Percentiles rank a stretch among this genome's conserved stretches.
phyloP scores from a whole-genome alignment of 2,888 invertebrate genomes.

The Sinohyriopsis cumingii region DNA sequence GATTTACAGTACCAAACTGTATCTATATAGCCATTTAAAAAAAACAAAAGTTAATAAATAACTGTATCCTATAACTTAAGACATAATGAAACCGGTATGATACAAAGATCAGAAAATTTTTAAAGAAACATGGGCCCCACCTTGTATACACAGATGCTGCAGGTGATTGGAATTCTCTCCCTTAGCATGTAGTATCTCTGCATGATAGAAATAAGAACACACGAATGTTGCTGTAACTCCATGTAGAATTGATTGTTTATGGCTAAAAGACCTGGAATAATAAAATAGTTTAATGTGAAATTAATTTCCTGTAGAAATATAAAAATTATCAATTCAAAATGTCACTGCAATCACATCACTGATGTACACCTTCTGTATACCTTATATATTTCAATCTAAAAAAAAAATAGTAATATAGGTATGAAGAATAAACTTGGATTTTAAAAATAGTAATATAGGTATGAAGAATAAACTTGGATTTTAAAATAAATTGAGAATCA shows the following conservation, averaged over 20 bases:
- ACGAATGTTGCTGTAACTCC: slow-evolving; percentile 28
- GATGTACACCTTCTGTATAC: no score
- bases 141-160: slow-evolving; percentile 33
- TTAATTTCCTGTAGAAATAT: neutral
- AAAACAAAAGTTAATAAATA: no score
- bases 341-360: no score
- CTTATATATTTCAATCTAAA: no score
- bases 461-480: no score
- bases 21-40: no score
- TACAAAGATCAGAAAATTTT: neutral
- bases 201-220: slow-evolving; percentile 40
- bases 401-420: no score
- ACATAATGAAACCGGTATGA: neutral
- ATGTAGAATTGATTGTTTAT: slow-evolving; percentile 42
- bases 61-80: no score
- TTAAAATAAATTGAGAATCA: no score
- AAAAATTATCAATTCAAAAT: neutral
- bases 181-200: slow-evolving; percentile 38
- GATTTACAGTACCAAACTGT: no score
- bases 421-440: no score
- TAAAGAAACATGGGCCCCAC: slow-evolving; percentile 13
- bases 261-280: slow-evolving; percentile 27
- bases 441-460: no score
- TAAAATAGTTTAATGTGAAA: neutral
- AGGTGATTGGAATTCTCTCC: slow-evolving; percentile 4